Evolutionary conservation across 2,888 invertebrate genomes (phyloP).

Genomic region (Drosophila austrosaltans): DNA sequence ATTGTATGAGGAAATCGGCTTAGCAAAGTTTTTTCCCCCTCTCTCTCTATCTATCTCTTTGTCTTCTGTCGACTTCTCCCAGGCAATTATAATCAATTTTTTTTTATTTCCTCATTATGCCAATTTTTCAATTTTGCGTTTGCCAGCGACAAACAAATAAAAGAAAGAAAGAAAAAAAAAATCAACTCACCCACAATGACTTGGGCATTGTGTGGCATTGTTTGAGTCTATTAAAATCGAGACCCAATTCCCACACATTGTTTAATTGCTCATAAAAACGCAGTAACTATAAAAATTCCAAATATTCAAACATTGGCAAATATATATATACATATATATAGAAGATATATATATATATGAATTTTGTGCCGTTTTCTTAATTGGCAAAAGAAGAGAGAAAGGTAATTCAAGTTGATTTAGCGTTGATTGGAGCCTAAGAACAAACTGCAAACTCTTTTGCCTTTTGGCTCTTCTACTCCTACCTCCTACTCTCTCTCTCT

Average conservation of each 20-base stretch:
- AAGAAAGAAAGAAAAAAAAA: too few species aligned
- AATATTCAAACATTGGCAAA: background rate
- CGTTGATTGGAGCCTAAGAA: background rate
- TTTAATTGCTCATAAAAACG: conserved; percentile 76
- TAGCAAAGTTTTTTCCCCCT: background rate
- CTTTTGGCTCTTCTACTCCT: background rate
- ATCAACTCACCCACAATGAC: conserved; percentile 1
- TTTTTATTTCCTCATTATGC: conserved; percentile 24
- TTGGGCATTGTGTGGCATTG: conserved; percentile 19
- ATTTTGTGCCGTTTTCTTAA: conserved; percentile 70
- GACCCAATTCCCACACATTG: conserved; percentile 34
- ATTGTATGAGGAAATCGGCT: background rate
- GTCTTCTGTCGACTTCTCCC: background rate
- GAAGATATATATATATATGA: conserved; percentile 43
- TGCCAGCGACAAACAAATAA: background rate
- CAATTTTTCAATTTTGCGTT: conserved; percentile 11
- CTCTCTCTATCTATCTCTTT: background rate
- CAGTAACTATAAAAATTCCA: conserved; percentile 70
- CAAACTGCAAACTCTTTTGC: background rate
- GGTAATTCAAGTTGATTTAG: background rate
- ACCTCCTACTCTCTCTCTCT: background rate
- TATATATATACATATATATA: background rate
- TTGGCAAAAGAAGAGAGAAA: conserved; percentile 41
- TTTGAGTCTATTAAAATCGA: background rate
- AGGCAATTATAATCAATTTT: conserved; percentile 4